Conservation (phyloP, 2,888 invertebrate genomes). For the Aethes cnicana region DNA sequence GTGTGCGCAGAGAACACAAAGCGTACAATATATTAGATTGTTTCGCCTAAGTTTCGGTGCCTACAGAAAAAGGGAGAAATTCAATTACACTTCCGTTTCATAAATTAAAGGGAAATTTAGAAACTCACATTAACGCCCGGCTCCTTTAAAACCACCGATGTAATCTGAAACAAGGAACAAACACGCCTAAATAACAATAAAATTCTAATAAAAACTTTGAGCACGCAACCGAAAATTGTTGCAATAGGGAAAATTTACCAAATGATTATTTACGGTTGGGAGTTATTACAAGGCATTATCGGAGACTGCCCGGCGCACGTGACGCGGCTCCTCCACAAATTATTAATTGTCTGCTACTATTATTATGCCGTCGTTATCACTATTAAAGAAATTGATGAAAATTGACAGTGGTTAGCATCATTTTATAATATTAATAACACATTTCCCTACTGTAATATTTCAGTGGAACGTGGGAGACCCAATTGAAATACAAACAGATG, state of each 20-base stretch:
- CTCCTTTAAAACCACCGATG: conserved; percentile 78
- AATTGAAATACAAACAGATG: not conserved
- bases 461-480: no score
- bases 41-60: conserved; percentile 41
- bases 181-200: conserved; percentile 83
- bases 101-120: conserved; percentile 71
- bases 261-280: conserved; percentile 80
- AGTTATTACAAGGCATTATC: conserved; percentile 77
- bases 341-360: conserved; percentile 22
- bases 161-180: conserved; percentile 82
- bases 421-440: not conserved
- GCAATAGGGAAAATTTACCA: conserved; percentile 75
- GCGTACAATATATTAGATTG: conserved; percentile 28
- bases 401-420: not conserved
- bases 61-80: conserved; percentile 47
- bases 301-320: conserved; percentile 38
- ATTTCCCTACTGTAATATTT: no score
- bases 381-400: conserved; percentile 12
- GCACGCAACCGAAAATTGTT: conserved; percentile 78
- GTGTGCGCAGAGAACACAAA: conserved; percentile 23
- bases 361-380: conserved; percentile 8
- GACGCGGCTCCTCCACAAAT: conserved; percentile 11
- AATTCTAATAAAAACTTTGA: conserved; percentile 81
- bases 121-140: conserved; percentile 80
- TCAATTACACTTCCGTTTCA: conserved; percentile 66